These are phyloP conservation scores for Coptodon bakossiorum DNA, from an alignment of 2,113 vertebrate species.

Conservation along the genomic window DNA sequence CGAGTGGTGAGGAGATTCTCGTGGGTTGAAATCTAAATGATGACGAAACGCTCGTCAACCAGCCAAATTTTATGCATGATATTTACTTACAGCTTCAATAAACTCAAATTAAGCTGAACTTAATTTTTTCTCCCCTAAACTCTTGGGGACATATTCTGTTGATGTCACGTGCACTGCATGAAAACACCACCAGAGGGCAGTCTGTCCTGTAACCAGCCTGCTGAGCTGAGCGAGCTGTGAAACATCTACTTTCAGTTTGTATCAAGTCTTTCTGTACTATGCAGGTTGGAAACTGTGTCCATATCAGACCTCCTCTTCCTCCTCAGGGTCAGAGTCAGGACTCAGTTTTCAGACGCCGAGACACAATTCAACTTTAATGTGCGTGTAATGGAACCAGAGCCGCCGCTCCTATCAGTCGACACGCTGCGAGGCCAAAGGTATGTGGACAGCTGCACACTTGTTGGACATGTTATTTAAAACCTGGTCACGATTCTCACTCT, in stretches of 20 bases:
- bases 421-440: background rate
- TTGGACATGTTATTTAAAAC: background rate
- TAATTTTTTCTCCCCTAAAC: background rate
- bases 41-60: background rate
- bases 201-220: background rate
- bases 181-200: background rate
- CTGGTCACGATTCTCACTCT: background rate
- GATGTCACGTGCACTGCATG: background rate
- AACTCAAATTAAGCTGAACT: background rate
- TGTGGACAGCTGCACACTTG: background rate
- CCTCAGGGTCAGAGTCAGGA: background rate
- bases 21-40: background rate
- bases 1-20: background rate
- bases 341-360: conserved; percentile 1
- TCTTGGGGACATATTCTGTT: background rate
- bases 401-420: background rate
- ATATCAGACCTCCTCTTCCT: background rate
- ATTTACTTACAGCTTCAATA: background rate
- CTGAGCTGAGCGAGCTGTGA: background rate
- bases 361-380: conserved; percentile 51
- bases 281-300: background rate
- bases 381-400: background rate
- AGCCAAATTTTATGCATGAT: background rate
- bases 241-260: background rate
- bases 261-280: background rate